Percentiles rank a stretch among this genome's conserved stretches.
Conservation (phyloP, 2,888 invertebrate genomes). For the Drosophila ustulata region DNA sequence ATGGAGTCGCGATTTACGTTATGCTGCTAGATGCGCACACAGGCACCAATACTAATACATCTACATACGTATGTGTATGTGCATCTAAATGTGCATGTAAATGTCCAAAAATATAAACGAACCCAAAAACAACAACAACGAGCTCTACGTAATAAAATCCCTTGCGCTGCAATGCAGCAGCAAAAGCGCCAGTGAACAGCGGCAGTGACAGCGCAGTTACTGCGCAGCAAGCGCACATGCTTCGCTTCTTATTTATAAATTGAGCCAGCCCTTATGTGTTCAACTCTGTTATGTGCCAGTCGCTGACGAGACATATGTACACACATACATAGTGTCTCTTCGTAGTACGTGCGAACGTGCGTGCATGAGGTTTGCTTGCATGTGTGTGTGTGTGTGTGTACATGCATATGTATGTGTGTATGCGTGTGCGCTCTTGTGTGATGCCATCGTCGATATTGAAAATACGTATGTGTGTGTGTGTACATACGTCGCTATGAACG, state of each 20-base stretch:
- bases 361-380: slow-evolving; percentile 61
- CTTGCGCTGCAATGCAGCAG: slow-evolving; percentile 72
- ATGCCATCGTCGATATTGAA: slow-evolving; percentile 80
- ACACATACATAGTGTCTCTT: slow-evolving; percentile 58
- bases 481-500: slow-evolving; percentile 27
- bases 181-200: slow-evolving; percentile 11
- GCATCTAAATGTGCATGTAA: slow-evolving; percentile 53
- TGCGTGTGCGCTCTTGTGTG: slow-evolving; percentile 67
- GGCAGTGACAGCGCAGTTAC: slow-evolving; percentile 53
- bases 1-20: slow-evolving; percentile 44
- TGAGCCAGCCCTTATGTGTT: slow-evolving; percentile 80
- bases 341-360: slow-evolving; percentile 67
- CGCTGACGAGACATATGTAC: slow-evolving; percentile 55
- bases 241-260: slow-evolving; percentile 77
- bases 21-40: slow-evolving; percentile 53
- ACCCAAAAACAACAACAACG: slow-evolving; percentile 57
- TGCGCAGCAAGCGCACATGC: slow-evolving; percentile 71
- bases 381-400: slow-evolving; percentile 57
- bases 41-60: slow-evolving; percentile 14
- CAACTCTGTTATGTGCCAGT: slow-evolving; percentile 71
- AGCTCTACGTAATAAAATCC: slow-evolving; percentile 76
- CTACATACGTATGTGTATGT: slow-evolving; percentile 1
- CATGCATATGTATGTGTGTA: slow-evolving; percentile 52
- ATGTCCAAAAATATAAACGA: slow-evolving; percentile 79
- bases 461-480: slow-evolving; percentile 47